Conservation (phyloP, 2,888 invertebrate species). For the Ferrisia virgata region DNA sequence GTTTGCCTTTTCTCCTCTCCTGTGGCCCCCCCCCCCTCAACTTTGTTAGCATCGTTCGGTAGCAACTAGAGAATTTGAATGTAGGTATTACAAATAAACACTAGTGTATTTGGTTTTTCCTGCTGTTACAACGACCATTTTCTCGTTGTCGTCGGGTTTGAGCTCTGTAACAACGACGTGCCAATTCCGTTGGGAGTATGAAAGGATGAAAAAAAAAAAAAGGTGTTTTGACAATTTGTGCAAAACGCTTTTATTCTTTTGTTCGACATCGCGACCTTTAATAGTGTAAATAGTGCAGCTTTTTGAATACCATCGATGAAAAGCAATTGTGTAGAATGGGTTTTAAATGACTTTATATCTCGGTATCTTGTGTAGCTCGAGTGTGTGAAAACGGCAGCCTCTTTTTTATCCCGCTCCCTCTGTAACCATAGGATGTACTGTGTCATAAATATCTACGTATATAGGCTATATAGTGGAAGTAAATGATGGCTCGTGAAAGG, state of each 20-base stretch:
- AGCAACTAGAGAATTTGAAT: background rate
- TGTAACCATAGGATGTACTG: background rate
- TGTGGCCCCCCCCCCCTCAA: too few species aligned
- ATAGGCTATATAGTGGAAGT: background rate
- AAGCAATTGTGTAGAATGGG: background rate
- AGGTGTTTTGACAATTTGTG: background rate
- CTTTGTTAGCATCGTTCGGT: background rate
- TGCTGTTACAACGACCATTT: background rate
- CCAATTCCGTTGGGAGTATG: background rate
- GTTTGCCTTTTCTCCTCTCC: too few species aligned
- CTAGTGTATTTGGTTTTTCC: background rate
- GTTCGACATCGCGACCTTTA: background rate
- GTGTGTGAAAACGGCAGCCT: too few species aligned
- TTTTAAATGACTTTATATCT: background rate
- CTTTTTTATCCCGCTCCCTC: too few species aligned
- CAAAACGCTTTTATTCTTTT: background rate
- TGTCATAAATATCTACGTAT: background rate
- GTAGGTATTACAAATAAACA: slow-evolving; percentile 5
- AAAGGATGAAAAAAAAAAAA: background rate
- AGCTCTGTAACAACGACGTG: background rate
- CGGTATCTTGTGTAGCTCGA: too few species aligned
- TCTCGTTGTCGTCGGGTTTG: background rate
- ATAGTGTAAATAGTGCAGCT: background rate
- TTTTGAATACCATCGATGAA: background rate
- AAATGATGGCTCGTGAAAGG: background rate